Conservation (phyloP, 2,888 invertebrate species). For the Scaptomyza flava region DNA sequence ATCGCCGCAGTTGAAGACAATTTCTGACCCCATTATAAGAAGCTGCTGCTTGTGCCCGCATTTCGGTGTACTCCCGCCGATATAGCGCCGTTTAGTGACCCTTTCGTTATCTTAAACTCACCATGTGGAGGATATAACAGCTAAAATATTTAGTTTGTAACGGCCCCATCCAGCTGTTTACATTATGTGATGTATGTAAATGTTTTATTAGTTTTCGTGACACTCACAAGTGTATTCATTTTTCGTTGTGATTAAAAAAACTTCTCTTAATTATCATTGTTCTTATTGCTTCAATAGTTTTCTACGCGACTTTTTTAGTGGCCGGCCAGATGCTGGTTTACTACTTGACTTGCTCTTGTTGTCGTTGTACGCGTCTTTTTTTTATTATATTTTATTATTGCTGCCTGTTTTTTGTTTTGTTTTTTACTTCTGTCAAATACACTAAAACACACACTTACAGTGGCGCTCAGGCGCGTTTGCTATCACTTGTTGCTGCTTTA, state of each 20-base stretch:
- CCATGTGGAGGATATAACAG: background rate
- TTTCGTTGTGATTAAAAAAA: constrained; percentile 19
- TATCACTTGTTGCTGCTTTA: constrained; percentile 72
- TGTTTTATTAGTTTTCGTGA: background rate
- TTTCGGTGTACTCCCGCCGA: background rate
- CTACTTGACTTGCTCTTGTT: constrained; percentile 49
- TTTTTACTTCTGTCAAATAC: constrained; percentile 37
- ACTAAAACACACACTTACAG: background rate
- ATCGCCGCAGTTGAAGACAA: constrained; percentile 1
- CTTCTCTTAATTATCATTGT: background rate
- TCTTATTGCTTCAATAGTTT: constrained; percentile 42
- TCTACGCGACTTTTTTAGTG: constrained; percentile 42
- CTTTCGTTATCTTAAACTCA: constrained; percentile 11
- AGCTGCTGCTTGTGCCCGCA: constrained; percentile 11
- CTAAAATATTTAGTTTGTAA: constrained; percentile 5
- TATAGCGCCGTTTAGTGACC: background rate
- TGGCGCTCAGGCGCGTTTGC: constrained; percentile 33
- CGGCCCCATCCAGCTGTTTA: background rate
- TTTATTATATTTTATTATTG: constrained; percentile 24
- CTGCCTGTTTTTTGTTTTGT: constrained; percentile 17
- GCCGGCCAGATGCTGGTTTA: constrained; percentile 12
- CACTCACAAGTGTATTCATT: constrained; percentile 21
- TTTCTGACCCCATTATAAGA: constrained; percentile 24
- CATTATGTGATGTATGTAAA: background rate
- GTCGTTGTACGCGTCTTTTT: constrained; percentile 32